Percentiles rank a stretch among this genome's conserved stretches.
These are phyloP conservation scores for Drosophila guanche DNA, from an alignment of 1,140 invertebrate species.

Conservation along the genomic window DNA sequence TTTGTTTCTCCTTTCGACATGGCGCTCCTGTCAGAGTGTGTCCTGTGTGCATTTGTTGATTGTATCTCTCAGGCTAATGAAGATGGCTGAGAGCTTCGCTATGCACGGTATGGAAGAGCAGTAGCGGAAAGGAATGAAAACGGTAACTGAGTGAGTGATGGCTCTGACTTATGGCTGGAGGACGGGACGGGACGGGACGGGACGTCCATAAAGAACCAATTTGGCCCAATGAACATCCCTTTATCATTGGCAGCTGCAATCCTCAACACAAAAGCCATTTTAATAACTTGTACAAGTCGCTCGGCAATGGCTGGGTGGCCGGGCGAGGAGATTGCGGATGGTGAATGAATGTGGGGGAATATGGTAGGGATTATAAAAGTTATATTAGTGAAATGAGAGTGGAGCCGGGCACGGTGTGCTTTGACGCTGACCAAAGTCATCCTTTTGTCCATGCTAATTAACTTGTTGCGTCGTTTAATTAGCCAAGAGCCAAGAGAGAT, in stretches of 20 bases:
- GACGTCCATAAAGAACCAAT: conserved; percentile 30
- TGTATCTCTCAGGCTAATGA: conserved; percentile 65
- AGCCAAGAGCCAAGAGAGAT: conserved; percentile 45
- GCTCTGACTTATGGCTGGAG: too few species aligned
- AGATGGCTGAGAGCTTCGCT: conserved; percentile 60
- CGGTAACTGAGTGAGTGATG: neutral
- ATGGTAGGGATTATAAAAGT: conserved; percentile 27
- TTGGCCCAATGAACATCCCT: conserved; percentile 48
- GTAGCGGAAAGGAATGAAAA: conserved; percentile 39
- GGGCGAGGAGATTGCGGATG: too few species aligned
- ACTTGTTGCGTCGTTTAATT: conserved; percentile 80
- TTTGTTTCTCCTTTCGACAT: conserved; percentile 19
- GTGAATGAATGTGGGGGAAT: neutral
- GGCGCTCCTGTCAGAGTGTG: neutral
- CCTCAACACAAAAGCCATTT: conserved; percentile 44
- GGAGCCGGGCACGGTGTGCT: conserved; percentile 6
- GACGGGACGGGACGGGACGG: neutral
- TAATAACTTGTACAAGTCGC: conserved; percentile 73
- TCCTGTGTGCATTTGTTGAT: conserved; percentile 63
- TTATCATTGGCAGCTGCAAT: conserved; percentile 56
- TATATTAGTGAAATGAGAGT: conserved; percentile 64
- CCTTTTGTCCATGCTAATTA: conserved; percentile 76
- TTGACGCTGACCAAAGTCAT: conserved; percentile 61
- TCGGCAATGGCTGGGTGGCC: neutral
- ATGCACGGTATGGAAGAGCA: conserved; percentile 39